Evolutionary conservation across 2,113 vertebrate species (phyloP).

Genomic region (Callaeas wilsoni): DNA sequence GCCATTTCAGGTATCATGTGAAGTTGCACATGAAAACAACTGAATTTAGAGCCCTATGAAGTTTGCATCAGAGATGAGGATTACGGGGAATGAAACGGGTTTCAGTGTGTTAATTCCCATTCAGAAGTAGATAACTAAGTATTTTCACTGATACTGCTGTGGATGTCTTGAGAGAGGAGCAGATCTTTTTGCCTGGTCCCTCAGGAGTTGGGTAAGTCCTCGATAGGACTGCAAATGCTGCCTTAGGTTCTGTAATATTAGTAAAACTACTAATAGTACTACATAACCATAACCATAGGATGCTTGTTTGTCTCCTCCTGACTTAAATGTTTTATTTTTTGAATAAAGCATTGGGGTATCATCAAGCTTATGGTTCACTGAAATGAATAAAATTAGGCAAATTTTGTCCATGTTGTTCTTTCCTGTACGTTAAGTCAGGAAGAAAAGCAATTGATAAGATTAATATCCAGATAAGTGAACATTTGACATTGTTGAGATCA

Average conservation of each 20-base stretch:
- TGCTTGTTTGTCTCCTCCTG: not conserved
- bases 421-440: not conserved
- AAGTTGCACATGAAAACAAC: rapidly evolving
- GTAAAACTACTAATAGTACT: not conserved
- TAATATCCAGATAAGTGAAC: not conserved
- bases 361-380: not conserved
- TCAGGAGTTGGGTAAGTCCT: not conserved
- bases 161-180: not conserved
- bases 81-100: not conserved
- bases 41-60: not conserved
- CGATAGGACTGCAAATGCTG: not conserved
- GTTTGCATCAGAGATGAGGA: not conserved
- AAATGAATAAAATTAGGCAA: not conserved
- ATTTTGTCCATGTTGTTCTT: not conserved
- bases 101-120: not conserved
- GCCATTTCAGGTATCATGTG: not conserved
- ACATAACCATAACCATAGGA: rapidly evolving
- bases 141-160: not conserved
- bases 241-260: not conserved
- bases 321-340: not conserved
- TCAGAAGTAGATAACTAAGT: not conserved
- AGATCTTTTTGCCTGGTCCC: not conserved
- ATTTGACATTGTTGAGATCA: not conserved
- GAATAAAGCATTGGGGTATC: not conserved
- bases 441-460: not conserved